Conservation (phyloP, 2,797 vertebrate genomes). For the Siniperca obscura region DNA sequence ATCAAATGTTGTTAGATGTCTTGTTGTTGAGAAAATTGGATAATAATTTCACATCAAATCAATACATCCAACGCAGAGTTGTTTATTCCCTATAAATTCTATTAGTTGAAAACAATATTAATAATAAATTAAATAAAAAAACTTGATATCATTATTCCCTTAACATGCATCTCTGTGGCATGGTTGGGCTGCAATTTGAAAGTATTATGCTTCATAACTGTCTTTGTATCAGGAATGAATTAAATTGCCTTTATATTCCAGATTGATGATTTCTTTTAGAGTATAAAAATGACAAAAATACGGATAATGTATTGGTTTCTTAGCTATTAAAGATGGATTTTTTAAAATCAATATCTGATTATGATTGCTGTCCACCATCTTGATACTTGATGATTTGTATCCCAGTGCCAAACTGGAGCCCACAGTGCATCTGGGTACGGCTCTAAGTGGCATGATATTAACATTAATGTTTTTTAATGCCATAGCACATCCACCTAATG, state of each 20-base stretch:
- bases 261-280: slow-evolving; percentile 6
- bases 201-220: neutral
- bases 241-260: slow-evolving; percentile 1
- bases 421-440: neutral
- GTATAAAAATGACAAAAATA: slow-evolving; percentile 2
- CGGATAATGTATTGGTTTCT: slow-evolving; percentile 2
- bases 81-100: neutral
- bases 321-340: slow-evolving; percentile 5
- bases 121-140: neutral
- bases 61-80: neutral
- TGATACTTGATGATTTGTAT: slow-evolving; percentile 1
- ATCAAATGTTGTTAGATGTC: neutral
- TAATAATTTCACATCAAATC: too few species aligned
- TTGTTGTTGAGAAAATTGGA: neutral
- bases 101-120: neutral
- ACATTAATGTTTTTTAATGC: slow-evolving; percentile 8
- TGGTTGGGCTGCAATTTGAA: neutral
- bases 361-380: neutral
- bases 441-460: neutral
- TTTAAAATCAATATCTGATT: neutral
- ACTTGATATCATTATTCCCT: neutral
- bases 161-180: neutral
- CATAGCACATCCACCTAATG: neutral
- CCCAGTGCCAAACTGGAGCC: neutral
- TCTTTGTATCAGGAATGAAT: slow-evolving; percentile 20